Base-by-base conservation (phyloP, 1,140 invertebrate species). In the Coelopa frigida region DNA sequence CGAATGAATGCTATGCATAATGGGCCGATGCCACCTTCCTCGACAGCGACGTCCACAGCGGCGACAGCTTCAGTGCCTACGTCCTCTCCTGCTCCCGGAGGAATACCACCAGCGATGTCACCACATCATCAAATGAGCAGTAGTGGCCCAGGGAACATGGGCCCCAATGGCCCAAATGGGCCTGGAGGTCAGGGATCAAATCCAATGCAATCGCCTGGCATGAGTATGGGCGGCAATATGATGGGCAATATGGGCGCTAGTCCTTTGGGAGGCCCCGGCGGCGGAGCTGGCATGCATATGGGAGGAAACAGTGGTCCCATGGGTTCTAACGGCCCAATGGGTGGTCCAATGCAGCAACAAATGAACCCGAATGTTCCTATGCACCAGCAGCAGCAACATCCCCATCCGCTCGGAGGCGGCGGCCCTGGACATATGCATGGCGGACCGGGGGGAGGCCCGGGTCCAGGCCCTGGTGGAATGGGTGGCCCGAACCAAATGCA, bases 401-500 rank as follows among this genome's bases (percentile, higher is more conserved):
- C 51, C 5, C 47, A 57, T 42, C 45, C 50, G 17, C 53, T 48
- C 3, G 51, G 53, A 41, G 52, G 54, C 7, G 49, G 42, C 11
- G 29, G 17, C 20, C 15, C 14, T 27, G 35, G 35, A 12, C 42
- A 33, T 17, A 38, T 51, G 21, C 52, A 62, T 50, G 53, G 56
- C 17, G 61, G 61, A 15, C 56, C 58, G 3, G 50, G 55, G 11
- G 60, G 60, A 20, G 50, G 55, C 11, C 54, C 55, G 20, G 59
- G 59, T 4, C 43, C 53, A 35, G 42, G 27, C 8, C 22, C 22
- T 37, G 21, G 21, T 63, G 60, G 14, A 24, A 55, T 56, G 41
- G 58, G 71, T 22, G 71, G 71, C 1, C 68, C 75, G 22, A 68
- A 62, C 47, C 61, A 64, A 54, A 64, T 65, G 64, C 44, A 66